phyloP scores from a whole-genome alignment of 1,140 invertebrate genomes.

The Scylla paramamosain region DNA sequence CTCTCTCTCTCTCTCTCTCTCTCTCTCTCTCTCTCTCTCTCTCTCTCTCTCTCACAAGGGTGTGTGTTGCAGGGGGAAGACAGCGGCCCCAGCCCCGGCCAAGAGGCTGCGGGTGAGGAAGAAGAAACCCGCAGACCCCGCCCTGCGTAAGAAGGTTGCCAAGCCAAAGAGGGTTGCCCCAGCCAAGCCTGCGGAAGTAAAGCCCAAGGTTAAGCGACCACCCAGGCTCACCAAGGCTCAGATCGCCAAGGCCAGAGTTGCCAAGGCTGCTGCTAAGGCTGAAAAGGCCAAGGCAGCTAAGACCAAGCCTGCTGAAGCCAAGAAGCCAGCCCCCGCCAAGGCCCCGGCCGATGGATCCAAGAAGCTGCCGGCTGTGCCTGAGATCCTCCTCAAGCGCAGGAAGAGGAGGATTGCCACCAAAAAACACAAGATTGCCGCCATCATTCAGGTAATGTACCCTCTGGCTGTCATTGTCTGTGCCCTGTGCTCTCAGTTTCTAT shows the following conservation, averaged over 20 bases:
- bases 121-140: constrained; percentile 40
- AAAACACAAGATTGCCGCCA: constrained; percentile 33
- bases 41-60: too few relatives aligned
- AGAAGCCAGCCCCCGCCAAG: background rate
- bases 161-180: background rate
- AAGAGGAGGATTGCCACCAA: constrained; percentile 22
- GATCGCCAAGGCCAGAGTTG: background rate
- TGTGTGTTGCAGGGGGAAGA: constrained; percentile 51
- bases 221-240: background rate
- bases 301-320: too few relatives aligned
- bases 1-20: too few relatives aligned
- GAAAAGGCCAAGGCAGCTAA: background rate
- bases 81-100: constrained; percentile 7
- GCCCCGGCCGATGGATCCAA: background rate
- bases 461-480: background rate
- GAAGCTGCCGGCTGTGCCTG: constrained; percentile 64
- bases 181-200: background rate
- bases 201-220: background rate
- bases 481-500: background rate
- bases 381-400: constrained; percentile 56
- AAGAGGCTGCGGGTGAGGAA: constrained; percentile 49
- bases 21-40: too few relatives aligned
- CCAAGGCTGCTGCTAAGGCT: background rate
- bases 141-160: background rate
- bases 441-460: background rate